Evolutionary conservation across 2,113 vertebrate genomes (phyloP).

Genomic region (Sarotherodon lohbergeri): DNA sequence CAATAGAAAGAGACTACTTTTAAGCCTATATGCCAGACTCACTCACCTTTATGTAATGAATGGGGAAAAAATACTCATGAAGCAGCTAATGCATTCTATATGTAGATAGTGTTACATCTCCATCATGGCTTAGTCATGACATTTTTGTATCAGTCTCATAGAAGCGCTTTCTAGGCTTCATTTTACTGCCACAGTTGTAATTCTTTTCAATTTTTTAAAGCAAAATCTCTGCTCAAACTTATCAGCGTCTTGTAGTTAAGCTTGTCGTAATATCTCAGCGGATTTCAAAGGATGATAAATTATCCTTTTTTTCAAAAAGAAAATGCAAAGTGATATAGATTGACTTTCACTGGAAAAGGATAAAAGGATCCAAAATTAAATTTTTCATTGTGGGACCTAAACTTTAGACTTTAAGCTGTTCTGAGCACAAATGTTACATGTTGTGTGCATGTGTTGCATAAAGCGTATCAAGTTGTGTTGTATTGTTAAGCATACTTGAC

Average conservation of each 20-base stretch:
- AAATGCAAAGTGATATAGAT: not conserved
- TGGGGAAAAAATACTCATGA: not conserved
- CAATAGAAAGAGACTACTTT: not conserved
- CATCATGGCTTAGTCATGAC: not conserved
- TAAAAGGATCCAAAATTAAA: not conserved
- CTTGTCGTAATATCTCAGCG: not conserved
- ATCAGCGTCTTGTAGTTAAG: not conserved
- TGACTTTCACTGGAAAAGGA: not conserved
- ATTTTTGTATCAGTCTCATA: conserved; percentile 36
- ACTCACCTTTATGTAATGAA: not conserved
- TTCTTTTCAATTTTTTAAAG: not conserved
- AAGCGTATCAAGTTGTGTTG: conserved; percentile 10
- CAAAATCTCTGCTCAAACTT: not conserved
- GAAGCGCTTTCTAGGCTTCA: conserved; percentile 24
- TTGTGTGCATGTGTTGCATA: conserved; percentile 33
- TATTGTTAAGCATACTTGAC: not conserved
- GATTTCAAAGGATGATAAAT: conserved; percentile 13
- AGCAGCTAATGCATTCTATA: conserved; percentile 30
- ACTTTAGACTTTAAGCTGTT: conserved; percentile 35
- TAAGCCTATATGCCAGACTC: not conserved
- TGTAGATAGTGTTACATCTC: not conserved
- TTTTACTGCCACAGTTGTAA: conserved; percentile 34
- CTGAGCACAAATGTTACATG: conserved; percentile 43
- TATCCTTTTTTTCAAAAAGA: conserved; percentile 1
- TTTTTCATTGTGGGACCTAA: conserved; percentile 22